These are phyloP conservation scores for Apteryx mantelli DNA, from an alignment of 2,113 vertebrate genomes.

Conservation along the genomic window DNA sequence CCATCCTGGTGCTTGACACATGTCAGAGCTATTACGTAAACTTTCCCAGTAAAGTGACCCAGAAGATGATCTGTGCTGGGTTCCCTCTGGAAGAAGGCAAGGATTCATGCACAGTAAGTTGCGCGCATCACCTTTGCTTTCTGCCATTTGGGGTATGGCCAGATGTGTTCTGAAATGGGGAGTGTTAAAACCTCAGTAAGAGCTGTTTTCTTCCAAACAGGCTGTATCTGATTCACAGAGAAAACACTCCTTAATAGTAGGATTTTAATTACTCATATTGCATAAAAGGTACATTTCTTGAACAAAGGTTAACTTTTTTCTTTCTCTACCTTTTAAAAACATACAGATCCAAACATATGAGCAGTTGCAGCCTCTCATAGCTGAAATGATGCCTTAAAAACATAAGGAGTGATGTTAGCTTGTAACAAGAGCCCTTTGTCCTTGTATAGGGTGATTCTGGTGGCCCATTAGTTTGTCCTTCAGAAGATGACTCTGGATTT, in stretches of 20 bases:
- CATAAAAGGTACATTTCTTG: background rate
- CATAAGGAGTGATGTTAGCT: background rate
- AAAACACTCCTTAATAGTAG: background rate
- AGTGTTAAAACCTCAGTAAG: background rate
- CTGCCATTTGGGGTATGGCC: background rate
- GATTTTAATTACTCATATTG: background rate
- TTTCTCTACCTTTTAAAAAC: background rate
- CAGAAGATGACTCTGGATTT: slow-evolving; percentile 10
- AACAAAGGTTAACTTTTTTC: background rate
- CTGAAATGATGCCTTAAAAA: background rate
- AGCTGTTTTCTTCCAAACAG: background rate
- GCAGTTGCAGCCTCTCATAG: background rate
- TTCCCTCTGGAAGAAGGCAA: slow-evolving; percentile 32
- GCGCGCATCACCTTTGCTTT: background rate
- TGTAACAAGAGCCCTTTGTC: background rate
- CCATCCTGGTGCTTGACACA: slow-evolving; percentile 13
- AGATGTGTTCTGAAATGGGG: background rate
- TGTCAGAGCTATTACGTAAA: slow-evolving; percentile 39
- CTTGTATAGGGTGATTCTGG: slow-evolving; percentile 59
- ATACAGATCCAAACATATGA: background rate
- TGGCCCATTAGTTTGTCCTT: slow-evolving; percentile 65
- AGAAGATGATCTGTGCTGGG: slow-evolving; percentile 65
- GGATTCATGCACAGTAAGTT: slow-evolving; percentile 61
- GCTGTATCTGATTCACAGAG: background rate
- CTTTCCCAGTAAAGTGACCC: slow-evolving; percentile 12